phyloP scores from a whole-genome alignment of 2,888 invertebrate species.

The Archips xylosteana region DNA sequence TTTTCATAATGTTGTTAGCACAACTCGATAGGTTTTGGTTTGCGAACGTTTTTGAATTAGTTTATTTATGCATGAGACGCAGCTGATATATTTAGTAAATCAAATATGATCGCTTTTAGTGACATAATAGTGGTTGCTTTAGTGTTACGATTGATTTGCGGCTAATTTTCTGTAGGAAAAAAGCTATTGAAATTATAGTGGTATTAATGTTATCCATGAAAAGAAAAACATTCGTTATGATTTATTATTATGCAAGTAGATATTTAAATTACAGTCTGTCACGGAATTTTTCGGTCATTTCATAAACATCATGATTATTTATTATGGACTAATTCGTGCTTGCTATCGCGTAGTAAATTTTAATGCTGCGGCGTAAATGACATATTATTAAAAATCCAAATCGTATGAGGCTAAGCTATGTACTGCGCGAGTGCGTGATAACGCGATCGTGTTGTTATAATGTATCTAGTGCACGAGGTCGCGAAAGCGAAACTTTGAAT shows the following conservation, averaged over 20 bases:
- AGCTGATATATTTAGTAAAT: slow-evolving; percentile 19
- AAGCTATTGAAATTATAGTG: not conserved
- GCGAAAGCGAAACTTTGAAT: slow-evolving; percentile 29
- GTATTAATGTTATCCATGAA: not conserved
- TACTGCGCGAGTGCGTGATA: slow-evolving; percentile 25
- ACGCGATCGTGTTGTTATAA: slow-evolving; percentile 15
- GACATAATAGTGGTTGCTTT: slow-evolving; percentile 1
- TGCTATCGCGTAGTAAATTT: slow-evolving; percentile 20
- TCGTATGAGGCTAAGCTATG: not conserved
- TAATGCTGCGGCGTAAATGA: slow-evolving; percentile 15
- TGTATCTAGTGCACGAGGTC: slow-evolving; percentile 30
- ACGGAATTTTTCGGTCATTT: slow-evolving; percentile 30
- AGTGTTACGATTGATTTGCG: slow-evolving; percentile 4
- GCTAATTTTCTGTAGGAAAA: slow-evolving; percentile 1
- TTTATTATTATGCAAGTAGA: slow-evolving; percentile 25
- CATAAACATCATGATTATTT: slow-evolving; percentile 8
- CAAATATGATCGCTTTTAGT: slow-evolving; percentile 22
- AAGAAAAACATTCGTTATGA: slow-evolving; percentile 8
- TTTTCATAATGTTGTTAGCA: slow-evolving; percentile 1
- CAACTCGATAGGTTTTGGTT: not conserved
- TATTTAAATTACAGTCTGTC: slow-evolving; percentile 25
- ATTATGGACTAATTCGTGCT: slow-evolving; percentile 18
- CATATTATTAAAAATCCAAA: slow-evolving; percentile 24
- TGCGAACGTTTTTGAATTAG: slow-evolving; percentile 10
- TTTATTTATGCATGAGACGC: slow-evolving; percentile 20